Percentiles rank a stretch among this genome's conserved stretches.
Evolutionary conservation across 2,113 vertebrate genomes (phyloP).

Genomic region (Poeciliopsis turrubarensis): DNA sequence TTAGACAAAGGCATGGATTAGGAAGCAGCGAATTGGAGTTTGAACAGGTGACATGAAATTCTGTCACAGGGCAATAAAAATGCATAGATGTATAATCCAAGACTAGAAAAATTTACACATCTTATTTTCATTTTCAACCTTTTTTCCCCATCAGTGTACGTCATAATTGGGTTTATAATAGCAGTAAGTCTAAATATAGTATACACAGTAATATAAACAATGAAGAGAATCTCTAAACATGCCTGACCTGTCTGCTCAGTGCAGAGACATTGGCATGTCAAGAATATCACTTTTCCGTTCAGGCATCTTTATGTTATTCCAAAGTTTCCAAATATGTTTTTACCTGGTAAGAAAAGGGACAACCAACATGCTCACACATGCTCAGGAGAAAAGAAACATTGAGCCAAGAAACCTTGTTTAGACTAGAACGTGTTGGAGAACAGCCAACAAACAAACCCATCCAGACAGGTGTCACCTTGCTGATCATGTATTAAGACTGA

Average conservation of each 20-base stretch:
- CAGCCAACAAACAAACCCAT: not conserved
- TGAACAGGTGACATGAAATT: not conserved
- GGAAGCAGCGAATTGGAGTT: not conserved
- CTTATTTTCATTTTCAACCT: not conserved
- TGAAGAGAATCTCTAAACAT: conserved; percentile 9
- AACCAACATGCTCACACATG: conserved; percentile 33
- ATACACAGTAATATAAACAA: not conserved
- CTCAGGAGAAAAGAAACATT: not conserved
- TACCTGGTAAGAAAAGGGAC: conserved; percentile 23
- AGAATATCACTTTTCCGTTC: conserved; percentile 41
- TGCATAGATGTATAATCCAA: not conserved
- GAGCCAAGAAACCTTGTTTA: not conserved
- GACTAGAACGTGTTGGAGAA: not conserved
- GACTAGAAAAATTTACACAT: not conserved
- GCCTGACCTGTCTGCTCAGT: conserved; percentile 11
- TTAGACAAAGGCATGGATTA: not conserved
- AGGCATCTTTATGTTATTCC: conserved; percentile 25
- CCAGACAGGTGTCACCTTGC: not conserved
- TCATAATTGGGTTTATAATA: not conserved
- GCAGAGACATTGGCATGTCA: conserved; percentile 9
- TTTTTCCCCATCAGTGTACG: not conserved
- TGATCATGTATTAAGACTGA: not conserved
- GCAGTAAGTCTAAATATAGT: not conserved
- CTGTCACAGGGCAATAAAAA: not conserved
- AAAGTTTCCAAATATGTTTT: conserved; percentile 25